These are phyloP conservation scores for Phortica magna DNA, from an alignment of 2,888 invertebrate genomes.

Conservation along the genomic window DNA sequence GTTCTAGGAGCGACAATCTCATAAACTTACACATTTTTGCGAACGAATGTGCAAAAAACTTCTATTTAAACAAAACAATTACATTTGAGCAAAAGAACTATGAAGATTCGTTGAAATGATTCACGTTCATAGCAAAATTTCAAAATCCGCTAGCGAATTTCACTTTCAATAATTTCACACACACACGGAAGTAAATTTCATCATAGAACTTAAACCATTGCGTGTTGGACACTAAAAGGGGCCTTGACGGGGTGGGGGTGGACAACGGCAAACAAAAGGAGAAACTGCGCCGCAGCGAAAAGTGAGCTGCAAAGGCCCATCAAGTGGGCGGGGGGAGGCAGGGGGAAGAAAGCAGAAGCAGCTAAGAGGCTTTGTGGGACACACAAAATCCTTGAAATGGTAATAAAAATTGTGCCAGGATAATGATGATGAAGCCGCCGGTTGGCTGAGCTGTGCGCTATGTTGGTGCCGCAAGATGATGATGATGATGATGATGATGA, in stretches of 20 bases:
- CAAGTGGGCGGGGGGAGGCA: not conserved
- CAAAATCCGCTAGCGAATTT: not conserved
- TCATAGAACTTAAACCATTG: slow-evolving; percentile 66
- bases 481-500: no score
- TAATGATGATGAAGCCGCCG: not conserved
- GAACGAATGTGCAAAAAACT: no score
- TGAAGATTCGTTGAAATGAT: not conserved
- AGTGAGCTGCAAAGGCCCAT: not conserved
- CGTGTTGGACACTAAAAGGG: slow-evolving; percentile 58
- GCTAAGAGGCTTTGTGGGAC: no score
- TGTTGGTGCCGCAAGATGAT: no score
- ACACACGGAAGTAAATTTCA: slow-evolving; percentile 57
- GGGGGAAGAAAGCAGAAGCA: not conserved
- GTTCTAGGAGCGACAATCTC: not conserved
- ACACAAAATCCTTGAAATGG: slow-evolving; percentile 14
- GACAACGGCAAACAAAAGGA: no score
- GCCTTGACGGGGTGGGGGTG: no score
- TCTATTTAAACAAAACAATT: not conserved
- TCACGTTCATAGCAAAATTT: not conserved
- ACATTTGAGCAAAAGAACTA: not conserved
- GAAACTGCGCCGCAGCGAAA: no score
- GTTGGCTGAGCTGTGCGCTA: not conserved
- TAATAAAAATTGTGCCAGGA: slow-evolving; percentile 18
- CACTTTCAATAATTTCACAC: slow-evolving; percentile 4
- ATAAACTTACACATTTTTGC: not conserved